Base-by-base conservation (phyloP, 2,113 vertebrate genomes). In the Prolemur simus region DNA sequence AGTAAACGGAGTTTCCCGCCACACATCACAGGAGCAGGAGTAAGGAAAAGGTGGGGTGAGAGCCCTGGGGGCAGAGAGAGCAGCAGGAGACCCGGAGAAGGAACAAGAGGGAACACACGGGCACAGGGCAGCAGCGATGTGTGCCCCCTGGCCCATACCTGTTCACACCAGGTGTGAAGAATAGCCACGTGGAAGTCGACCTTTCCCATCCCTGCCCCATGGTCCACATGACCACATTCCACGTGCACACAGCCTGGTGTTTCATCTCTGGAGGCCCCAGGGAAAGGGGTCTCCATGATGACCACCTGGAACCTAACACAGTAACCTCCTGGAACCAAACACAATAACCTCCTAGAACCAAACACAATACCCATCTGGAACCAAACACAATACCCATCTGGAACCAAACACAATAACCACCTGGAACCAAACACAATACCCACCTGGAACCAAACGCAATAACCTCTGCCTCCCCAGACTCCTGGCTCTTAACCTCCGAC, bases 321-420 rank as follows among this genome's bases (percentile, higher is more conserved):
- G 60, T 4, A 34, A 42, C 42, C 80, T 56, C 77, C 77, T 29
- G 47, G 47, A 47, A 64, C 63, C n/a, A n/a, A n/a, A n/a, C n/a
- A n/a, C n/a, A n/a, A n/a, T n/a, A n/a, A n/a, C n/a, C n/a, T n/a
- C n/a, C n/a, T n/a, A n/a, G n/a, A n/a, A n/a, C n/a, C n/a, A n/a
- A n/a, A n/a, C n/a, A n/a, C n/a, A n/a, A n/a, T n/a, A n/a, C n/a
- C 39, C 83, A 86, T 73, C 92, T 87, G 63, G 60, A 94, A 76
- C 54, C 54, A 56, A 56, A 56, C 20, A 20, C 15, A n/a, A n/a
- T n/a, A n/a, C n/a, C 39, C 83, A 86, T 73, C 92, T 87, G 63
- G 60, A 94, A 76, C 54, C 54, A 56, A 56, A 56, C 20, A 20
- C 15, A n/a, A n/a, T n/a, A n/a, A 89, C 39, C 83, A 86, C 78